Conservation (phyloP, 2,888 invertebrate species). For the Unio delphinus region DNA sequence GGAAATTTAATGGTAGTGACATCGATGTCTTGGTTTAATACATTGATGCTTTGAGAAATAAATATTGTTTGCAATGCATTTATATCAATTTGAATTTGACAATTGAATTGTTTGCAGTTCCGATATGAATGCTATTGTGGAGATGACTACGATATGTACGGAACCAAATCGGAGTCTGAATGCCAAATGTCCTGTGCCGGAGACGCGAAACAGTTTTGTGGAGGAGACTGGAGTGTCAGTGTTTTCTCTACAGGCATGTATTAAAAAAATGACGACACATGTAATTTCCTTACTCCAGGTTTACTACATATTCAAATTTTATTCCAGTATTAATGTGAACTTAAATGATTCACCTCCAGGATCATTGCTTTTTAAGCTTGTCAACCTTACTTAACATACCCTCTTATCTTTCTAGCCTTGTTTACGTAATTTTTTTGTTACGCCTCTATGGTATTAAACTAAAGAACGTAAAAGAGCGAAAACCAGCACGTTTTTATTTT, state of each 20-base stretch:
- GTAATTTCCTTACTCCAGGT: not conserved
- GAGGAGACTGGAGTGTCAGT: conserved; percentile 38
- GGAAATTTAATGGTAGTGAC: too few relatives aligned
- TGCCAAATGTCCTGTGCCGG: conserved; percentile 44
- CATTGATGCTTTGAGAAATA: not conserved
- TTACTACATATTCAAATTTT: too few relatives aligned
- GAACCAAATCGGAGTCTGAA: conserved; percentile 12
- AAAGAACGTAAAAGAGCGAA: too few relatives aligned
- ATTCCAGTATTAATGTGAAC: too few relatives aligned
- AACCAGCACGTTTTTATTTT: too few relatives aligned
- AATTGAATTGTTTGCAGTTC: conserved; percentile 23
- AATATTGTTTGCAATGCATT: not conserved
- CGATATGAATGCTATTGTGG: conserved; percentile 42
- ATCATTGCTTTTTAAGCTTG: too few relatives aligned
- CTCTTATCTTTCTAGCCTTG: too few relatives aligned
- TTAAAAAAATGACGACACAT: not conserved
- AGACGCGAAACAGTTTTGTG: conserved; percentile 35
- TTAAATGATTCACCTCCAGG: too few relatives aligned
- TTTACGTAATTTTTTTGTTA: too few relatives aligned
- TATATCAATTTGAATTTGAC: not conserved
- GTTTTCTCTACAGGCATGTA: conserved; percentile 40
- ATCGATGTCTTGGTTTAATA: not conserved
- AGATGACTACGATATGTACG: conserved; percentile 21
- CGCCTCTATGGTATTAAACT: too few relatives aligned
- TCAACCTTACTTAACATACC: too few relatives aligned